Evolutionary conservation across 1,140 invertebrate genomes (phyloP).

Genomic region (Teleogryllus occipitalis): DNA sequence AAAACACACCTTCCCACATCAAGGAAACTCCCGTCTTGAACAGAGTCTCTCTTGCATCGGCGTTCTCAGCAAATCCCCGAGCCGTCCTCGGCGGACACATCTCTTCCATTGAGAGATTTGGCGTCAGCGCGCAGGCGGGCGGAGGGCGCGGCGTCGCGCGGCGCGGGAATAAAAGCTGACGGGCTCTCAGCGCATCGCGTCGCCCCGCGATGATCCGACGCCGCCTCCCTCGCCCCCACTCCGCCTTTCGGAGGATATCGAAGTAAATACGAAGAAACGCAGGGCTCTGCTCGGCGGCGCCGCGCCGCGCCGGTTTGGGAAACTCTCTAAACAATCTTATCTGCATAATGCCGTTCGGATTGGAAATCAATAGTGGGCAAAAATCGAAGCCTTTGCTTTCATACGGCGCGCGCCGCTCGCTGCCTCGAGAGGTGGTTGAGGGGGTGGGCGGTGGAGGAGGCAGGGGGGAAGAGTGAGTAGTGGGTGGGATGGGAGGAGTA

Average conservation of each 20-base stretch:
- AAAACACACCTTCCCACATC: too few relatives aligned
- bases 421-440: too few relatives aligned
- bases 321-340: background rate
- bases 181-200: background rate
- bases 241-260: background rate
- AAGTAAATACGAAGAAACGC: background rate
- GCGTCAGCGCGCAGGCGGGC: too few relatives aligned
- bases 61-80: too few relatives aligned
- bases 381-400: background rate
- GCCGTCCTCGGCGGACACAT: too few relatives aligned
- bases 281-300: background rate
- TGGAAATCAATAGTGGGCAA: background rate
- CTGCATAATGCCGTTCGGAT: conserved; percentile 3
- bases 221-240: background rate
- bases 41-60: too few relatives aligned
- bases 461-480: background rate
- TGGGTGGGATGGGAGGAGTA: background rate
- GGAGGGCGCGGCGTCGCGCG: background rate
- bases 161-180: background rate
- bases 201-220: background rate
- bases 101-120: too few relatives aligned
- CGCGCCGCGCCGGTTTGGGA: background rate
- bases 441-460: too few relatives aligned
- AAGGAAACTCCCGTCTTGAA: too few relatives aligned
- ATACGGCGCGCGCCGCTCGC: too few relatives aligned